Evolutionary conservation across 2,888 invertebrate species (phyloP), one percentile per base, ranked within the genome.

Genomic region (Calameuta pallipes): DNA sequence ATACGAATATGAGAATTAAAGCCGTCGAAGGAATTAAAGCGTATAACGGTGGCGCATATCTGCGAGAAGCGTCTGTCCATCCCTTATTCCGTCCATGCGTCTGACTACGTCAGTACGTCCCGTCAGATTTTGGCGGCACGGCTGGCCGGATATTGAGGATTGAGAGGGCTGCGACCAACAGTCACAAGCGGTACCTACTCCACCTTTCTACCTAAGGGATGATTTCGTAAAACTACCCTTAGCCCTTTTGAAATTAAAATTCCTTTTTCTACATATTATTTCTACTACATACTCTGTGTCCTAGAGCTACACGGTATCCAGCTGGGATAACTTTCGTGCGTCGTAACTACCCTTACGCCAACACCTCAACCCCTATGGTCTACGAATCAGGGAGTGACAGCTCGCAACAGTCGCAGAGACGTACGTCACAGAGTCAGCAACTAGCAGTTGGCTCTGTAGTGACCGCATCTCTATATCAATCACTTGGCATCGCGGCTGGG

Each of bases 1-100:
- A 90, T 91, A 90, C 89, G 91, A 90, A 90, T 91, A 90, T 89
- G 90, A 89, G 90, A 91, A 90, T 91, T 90, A 90, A 91, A 90
- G 86, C 89, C 89, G 88, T 89, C 89, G 90, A 91, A 91, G 90
- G 90, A 91, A 91, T 90, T 90, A 91, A 91, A 90, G 89, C 89
- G 87, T 87, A 89, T 87, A 87, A 89, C 87, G 83, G 83, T 86
- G 85, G 84, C 84, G 86, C 81, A 83, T 85, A 87, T 85, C 83
- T 85, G 83, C 80, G 83, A 85, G 84, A 83, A 82, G 81, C 84
- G 84, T 84, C 81, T 81, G 87, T 85, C 83, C 83, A 81, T 82
- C 77, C 80, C 81, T 80, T 83, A 81, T 81, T 83, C 31, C 30
- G 31, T 71, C 71, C 13, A 34, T 71, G 12, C 71, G 23, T 56